Percentiles rank a stretch among this genome's conserved stretches.
Conservation (phyloP, 30 jellyfish, hydroid and myxozoan species). For the Hydra vulgaris region DNA sequence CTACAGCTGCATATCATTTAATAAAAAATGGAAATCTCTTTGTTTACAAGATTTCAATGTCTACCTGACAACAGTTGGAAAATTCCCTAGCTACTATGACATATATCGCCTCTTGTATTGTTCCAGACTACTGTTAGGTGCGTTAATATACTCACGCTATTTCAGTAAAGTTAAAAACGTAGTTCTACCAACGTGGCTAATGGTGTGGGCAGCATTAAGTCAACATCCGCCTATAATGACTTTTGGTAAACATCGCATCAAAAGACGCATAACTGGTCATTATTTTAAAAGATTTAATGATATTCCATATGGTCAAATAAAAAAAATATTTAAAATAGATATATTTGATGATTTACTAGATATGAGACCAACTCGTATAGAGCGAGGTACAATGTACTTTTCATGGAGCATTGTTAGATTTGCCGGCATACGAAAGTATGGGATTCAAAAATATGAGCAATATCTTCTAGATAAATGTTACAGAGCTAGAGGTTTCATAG, state of each 20-base stretch:
- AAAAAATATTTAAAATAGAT: constrained; percentile 30
- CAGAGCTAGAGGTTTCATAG: constrained; percentile 43
- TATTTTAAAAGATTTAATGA: constrained; percentile 47
- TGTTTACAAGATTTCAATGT: constrained; percentile 48
- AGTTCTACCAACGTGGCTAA: constrained; percentile 56
- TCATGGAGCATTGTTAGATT: constrained; percentile 52
- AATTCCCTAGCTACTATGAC: constrained; percentile 36
- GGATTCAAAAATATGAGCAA: constrained; percentile 16
- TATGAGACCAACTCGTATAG: constrained; percentile 56
- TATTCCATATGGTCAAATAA: constrained; percentile 52
- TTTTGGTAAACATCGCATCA: constrained; percentile 40
- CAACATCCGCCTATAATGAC: constrained; percentile 67
- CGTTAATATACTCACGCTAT: constrained; percentile 47
- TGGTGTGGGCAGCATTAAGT: constrained; percentile 77
- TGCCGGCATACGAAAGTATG: constrained; percentile 49
- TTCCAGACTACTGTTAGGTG: constrained; percentile 64
- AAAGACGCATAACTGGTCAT: constrained; percentile 49
- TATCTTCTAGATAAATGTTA: constrained; percentile 47
- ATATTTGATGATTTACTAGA: constrained; percentile 33
- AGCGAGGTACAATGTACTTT: constrained; percentile 62
- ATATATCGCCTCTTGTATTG: constrained; percentile 40
- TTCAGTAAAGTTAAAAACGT: constrained; percentile 29
- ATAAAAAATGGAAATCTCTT: constrained; percentile 37
- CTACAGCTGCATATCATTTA: constrained; percentile 10
- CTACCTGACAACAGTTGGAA: constrained; percentile 27